Conservation (phyloP, 2,888 invertebrate genomes). For the Drosophila setosimentum region DNA sequence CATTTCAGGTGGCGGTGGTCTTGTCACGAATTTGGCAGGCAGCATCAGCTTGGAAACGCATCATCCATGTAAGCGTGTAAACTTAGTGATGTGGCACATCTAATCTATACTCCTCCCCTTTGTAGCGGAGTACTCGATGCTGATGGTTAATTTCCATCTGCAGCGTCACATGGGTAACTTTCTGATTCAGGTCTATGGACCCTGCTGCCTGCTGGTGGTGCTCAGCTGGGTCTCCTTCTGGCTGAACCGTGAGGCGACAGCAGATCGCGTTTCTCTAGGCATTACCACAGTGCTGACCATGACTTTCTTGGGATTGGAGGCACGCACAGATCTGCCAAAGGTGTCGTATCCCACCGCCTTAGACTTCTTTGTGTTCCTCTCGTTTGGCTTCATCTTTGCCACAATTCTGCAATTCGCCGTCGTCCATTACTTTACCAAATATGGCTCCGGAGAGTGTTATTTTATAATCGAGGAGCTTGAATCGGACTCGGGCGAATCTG, state of each 20-base stretch:
- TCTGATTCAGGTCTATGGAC: conserved; percentile 94
- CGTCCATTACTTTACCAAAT: conserved; percentile 95
- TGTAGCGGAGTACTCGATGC: conserved; percentile 89
- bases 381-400: conserved; percentile 92
- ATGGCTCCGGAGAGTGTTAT: conserved; percentile 92
- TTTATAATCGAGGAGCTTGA: conserved; percentile 88
- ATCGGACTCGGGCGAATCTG: conserved; percentile 87
- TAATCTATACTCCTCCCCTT: background rate
- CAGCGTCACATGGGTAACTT: conserved; percentile 95
- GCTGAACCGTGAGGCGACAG: conserved; percentile 93
- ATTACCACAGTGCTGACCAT: conserved; percentile 94
- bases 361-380: conserved; percentile 93
- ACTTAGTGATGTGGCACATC: background rate
- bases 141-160: conserved; percentile 91
- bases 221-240: conserved; percentile 95
- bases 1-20: conserved; percentile 45
- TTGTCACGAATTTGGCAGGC: conserved; percentile 57
- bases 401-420: conserved; percentile 93
- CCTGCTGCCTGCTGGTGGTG: conserved; percentile 93
- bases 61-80: conserved; percentile 74
- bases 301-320: conserved; percentile 93
- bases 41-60: conserved; percentile 72
- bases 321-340: conserved; percentile 92
- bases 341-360: conserved; percentile 94
- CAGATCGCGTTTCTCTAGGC: conserved; percentile 92